Evolutionary conservation across 2,113 vertebrate species (phyloP).

Genomic region (Oreochromis niloticus): DNA sequence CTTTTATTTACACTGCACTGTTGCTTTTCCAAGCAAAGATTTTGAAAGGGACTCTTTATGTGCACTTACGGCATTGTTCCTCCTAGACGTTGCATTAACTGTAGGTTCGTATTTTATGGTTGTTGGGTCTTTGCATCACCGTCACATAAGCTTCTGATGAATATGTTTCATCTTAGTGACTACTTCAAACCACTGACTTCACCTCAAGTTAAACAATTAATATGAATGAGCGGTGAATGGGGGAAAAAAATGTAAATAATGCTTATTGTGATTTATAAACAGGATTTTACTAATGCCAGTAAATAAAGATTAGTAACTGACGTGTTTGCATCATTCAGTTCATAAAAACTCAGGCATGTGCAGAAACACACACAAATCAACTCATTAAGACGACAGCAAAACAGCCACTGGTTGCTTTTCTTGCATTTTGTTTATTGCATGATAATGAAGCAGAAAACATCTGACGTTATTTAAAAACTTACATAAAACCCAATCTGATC

Average conservation of each 20-base stretch:
- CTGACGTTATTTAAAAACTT: background rate
- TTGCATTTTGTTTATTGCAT: constrained; percentile 42
- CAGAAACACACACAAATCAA: background rate
- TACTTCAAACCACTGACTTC: background rate
- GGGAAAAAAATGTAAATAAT: background rate
- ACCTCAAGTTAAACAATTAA: background rate
- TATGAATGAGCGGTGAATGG: background rate
- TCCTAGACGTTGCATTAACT: constrained; percentile 9
- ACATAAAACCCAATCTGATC: background rate
- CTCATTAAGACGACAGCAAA: background rate
- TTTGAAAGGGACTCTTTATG: background rate
- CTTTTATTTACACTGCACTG: background rate
- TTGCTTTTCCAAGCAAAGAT: background rate
- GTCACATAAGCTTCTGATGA: background rate
- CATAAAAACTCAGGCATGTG: background rate
- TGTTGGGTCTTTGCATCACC: background rate
- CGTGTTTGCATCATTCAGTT: background rate
- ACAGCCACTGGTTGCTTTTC: background rate
- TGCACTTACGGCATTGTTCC: background rate
- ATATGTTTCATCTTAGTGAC: background rate
- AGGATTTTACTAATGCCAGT: background rate
- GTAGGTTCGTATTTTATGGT: background rate
- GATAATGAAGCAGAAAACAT: background rate
- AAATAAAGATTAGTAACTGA: background rate
- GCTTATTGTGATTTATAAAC: background rate